phyloP scores from a whole-genome alignment of 2,113 vertebrate species.

The Apodemus speciosus region DNA sequence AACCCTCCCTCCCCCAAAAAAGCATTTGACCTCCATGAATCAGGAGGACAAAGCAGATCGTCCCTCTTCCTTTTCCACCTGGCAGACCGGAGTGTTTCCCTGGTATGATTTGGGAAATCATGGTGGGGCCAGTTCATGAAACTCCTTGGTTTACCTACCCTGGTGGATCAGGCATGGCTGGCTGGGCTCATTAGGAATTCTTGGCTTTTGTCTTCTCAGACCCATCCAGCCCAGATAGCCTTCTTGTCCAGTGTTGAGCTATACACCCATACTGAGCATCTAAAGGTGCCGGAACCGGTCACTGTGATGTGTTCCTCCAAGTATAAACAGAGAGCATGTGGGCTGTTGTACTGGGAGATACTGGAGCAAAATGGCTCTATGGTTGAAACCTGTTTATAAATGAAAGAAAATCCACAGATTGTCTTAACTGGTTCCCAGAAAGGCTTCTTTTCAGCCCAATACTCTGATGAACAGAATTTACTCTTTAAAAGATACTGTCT shows the following conservation, averaged over 20 bases:
- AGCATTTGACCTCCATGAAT: neutral
- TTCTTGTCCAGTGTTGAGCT: slow-evolving; percentile 97
- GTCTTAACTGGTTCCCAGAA: neutral
- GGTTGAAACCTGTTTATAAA: neutral
- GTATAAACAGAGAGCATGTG: slow-evolving; percentile 92
- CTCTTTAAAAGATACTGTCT: too few species aligned
- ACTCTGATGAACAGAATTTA: neutral
- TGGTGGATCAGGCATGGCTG: neutral
- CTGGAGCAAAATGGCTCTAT: neutral
- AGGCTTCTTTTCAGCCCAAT: neutral
- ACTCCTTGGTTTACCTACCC: neutral
- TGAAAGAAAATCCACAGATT: neutral
- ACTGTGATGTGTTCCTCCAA: slow-evolving; percentile 96
- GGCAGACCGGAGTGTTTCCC: neutral
- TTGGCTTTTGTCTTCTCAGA: slow-evolving; percentile 82
- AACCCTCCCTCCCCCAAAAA: too few species aligned
- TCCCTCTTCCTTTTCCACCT: too few species aligned
- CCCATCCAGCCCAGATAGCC: slow-evolving; percentile 96
- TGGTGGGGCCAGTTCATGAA: neutral
- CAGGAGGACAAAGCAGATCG: neutral
- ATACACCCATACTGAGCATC: slow-evolving; percentile 97
- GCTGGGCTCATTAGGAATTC: neutral
- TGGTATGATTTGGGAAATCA: neutral
- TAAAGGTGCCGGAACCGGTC: slow-evolving; percentile 95
- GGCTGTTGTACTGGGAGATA: too few species aligned